Evolutionary conservation across 2,888 invertebrate genomes (phyloP).

Genomic region (Pilophorus perplexus): DNA sequence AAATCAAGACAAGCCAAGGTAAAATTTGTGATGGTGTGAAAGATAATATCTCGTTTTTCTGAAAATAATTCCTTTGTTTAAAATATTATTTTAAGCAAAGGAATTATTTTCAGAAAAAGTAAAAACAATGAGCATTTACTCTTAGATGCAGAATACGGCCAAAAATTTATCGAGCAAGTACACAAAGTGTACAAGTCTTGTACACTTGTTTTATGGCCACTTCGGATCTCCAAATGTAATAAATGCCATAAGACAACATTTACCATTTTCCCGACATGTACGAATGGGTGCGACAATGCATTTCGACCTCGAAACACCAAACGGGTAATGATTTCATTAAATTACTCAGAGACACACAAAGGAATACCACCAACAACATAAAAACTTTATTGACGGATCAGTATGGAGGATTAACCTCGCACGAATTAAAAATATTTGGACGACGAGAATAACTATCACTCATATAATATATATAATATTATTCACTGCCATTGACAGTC

Average conservation of each 20-base stretch:
- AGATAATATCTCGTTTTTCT: no score
- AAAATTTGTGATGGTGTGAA: background rate
- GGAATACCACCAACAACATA: no score
- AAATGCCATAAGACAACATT: constrained; percentile 17
- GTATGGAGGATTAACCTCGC: no score
- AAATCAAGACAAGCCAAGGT: background rate
- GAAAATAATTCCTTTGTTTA: no score
- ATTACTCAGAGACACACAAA: no score
- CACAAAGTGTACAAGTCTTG: no score
- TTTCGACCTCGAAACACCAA: no score
- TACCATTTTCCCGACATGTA: constrained; percentile 30
- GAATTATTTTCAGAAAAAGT: background rate
- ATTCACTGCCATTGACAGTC: constrained; percentile 46
- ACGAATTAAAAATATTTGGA: no score
- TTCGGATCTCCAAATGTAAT: constrained; percentile 32
- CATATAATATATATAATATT: no score
- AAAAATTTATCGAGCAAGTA: constrained; percentile 22
- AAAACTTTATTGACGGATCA: no score
- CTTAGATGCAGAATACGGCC: constrained; percentile 25
- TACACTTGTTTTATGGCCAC: constrained; percentile 35
- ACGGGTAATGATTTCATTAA: no score
- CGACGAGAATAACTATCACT: constrained; percentile 43
- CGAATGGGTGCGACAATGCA: constrained; percentile 1
- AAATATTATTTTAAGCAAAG: background rate
- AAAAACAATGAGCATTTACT: constrained; percentile 24